Conservation (phyloP, 2,797 vertebrate genomes). For the Stomatorhinus walkeri region DNA sequence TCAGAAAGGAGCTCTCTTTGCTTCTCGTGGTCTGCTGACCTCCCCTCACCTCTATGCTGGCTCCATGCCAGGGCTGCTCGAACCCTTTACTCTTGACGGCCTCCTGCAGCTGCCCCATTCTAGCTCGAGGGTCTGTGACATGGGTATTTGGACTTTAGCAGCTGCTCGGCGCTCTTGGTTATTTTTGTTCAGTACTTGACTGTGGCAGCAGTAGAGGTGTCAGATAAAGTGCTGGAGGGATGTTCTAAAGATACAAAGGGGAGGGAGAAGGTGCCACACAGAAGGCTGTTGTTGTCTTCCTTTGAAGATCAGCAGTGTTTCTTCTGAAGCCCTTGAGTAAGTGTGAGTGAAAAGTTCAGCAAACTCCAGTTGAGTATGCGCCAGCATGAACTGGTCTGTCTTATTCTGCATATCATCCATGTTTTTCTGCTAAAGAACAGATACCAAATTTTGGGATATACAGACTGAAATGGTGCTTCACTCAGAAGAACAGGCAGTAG, state of each 20-base stretch:
- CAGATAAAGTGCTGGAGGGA: constrained; percentile 25
- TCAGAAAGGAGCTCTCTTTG: neutral
- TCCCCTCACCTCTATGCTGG: neutral
- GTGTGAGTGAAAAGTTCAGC: neutral
- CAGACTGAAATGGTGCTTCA: neutral
- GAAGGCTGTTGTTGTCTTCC: neutral
- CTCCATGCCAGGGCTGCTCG: neutral
- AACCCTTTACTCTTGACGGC: neutral
- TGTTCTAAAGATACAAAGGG: constrained; percentile 16
- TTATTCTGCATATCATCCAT: neutral
- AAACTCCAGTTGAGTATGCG: neutral
- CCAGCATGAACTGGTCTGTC: neutral
- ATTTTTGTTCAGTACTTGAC: constrained; percentile 45
- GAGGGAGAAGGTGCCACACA: neutral
- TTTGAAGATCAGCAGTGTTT: constrained; percentile 5
- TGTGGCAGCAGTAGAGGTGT: constrained; percentile 34
- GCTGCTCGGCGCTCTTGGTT: constrained; percentile 42
- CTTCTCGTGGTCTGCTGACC: neutral
- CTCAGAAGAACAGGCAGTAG: neutral
- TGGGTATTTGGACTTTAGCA: constrained; percentile 43
- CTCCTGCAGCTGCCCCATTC: constrained; percentile 38
- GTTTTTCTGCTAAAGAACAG: neutral
- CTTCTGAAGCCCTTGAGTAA: neutral
- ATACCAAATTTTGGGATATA: neutral
- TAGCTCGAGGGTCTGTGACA: constrained; percentile 39